Base-by-base conservation (phyloP, 2,888 invertebrate genomes). In the Sarcophaga carnaria region DNA sequence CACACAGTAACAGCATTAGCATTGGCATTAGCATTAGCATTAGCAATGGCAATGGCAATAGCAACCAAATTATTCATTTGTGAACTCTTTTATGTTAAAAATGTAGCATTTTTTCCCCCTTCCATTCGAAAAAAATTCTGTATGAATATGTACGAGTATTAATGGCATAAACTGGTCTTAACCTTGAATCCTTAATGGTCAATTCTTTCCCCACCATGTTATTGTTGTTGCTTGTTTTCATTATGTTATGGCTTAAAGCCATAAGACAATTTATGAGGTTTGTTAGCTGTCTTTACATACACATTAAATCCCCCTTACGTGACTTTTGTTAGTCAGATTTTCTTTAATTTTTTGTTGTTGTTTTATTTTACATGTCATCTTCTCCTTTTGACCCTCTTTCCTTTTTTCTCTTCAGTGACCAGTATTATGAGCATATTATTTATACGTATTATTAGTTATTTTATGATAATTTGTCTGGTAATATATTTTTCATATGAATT, bases 361-460 rank as follows among this genome's bases (percentile, higher is more conserved):
- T 37, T 37, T 37, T 27, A 3, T 27, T 37, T 37, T 37, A 2
- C 17, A 54, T 54, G 54, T 17, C 17, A 54, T 54, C 14, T 49
- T 11, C n/a, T 63, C 8, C 10, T 54, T 59, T 47, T 64, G 22
- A 67, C 11, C 6, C 12, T 72, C 0, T 59, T 54, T 14, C 4
- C 12, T 72, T 0, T 59, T 59, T 54, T 54, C 8, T 8, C 8
- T 37, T 8, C 37, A 4, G 17, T 54, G 12, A 37, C 20, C 37
- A n/a, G 63, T 62, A 14, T 62, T 77, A 69, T 62, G 37, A 12
- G 0, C 5, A 59, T 54, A 37, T 37, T 37, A 37, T 54, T 54
- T 54, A 54, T 64, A 74, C 64, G 64, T 76, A 76, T 82, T 82
- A 71, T 71, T 72, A 63, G 66, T 66, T 22, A 71, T 77, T 82